Evolutionary conservation across 2,113 vertebrate species (phyloP), one percentile per base, ranked within the genome.

Genomic region (Chionis minor): DNA sequence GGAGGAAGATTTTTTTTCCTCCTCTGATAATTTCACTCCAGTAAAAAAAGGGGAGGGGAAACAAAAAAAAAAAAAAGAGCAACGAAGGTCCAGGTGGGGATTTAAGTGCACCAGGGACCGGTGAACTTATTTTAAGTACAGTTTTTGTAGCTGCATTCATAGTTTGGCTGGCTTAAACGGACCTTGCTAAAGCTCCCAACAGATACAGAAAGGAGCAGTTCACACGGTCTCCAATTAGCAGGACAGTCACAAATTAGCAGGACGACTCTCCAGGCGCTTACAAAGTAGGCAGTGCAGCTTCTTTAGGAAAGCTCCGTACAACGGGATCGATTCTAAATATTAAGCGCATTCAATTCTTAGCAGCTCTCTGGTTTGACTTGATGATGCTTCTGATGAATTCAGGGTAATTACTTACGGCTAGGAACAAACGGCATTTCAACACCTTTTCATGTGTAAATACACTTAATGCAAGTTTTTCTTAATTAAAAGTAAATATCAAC

Each of bases 401-500:
- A 79, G 81, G 88, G 88, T 96, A 96, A 97, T 96, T 94, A 78
- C 88, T 94, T 88, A 88, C 28, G 69, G 86, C 55, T 38, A 92
- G 32, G 65, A 95, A 92, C 93, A 96, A 97, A 95, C 35, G 49
- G 71, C 90, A 86, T 91, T 96, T 96, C 96, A 95, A 95, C 94
- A 96, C 96, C 96, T 96, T 93, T 73, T 97, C 96, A 90, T 91
- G 89, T 97, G 97, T 97, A 98, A 98, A 98, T 96, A 96, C 66
- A 89, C 90, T 96, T 62, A 95, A 94, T 92, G 91, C 93, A 82
- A 94, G 87, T 91, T 96, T 94, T 93, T 65, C 78, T 96, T 82
- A 95, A 97, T 96, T 82, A 94, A 80, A 94, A 95, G 95, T 75
- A 95, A 97, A 93, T 59, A 92, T 66, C 93, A 86, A 72, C 17